Base-by-base conservation (phyloP, 2,113 vertebrate species). In the Meles meles region DNA sequence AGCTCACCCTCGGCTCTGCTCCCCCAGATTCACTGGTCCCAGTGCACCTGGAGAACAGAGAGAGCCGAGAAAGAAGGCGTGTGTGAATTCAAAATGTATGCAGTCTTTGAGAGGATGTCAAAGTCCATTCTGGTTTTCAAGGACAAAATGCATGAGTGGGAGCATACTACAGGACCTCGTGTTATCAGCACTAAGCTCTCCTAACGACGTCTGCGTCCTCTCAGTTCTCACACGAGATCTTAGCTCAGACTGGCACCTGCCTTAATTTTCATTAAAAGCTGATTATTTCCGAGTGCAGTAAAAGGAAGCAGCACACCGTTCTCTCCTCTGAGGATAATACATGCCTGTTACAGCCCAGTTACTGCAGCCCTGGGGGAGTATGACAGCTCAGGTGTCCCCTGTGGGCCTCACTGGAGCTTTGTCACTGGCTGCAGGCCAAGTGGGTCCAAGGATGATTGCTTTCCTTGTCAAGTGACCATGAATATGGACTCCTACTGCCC, bases 261-360 rank as follows among this genome's bases (percentile, higher is more conserved):
- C 72, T 96, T 93, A 55, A 96, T 97, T 97, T 96, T 98, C 96
- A 98, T 98, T 67, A 82, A 97, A 95, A 84, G 79, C 90, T 91
- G 76, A 69, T 72, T 55, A 61, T 9, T 39, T 92, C 13, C 88
- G 76, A 98, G 61, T 59, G 83, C 10, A 7, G 93, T 88, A 95
- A 92, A 93, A 88, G 72, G 79, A 87, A 34, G 80, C 59, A 76
- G 39, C 15, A 18, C 65, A 85, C 76, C 67, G 12, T 77, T 85
- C 86, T 83, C 77, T 88, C 52, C 86, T 59, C 12, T 13, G 86
- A 88, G 83, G 21, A 80, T 55, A 95, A 93, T 44, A 61, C n/a
- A 88, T 42, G 11, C 42, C 3, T 80, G 49, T 84, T n/a, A 6
- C 2, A 9, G 65, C 81, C 88, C 82, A 8, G 42, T 85, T 84